phyloP scores from a whole-genome alignment of 1,140 invertebrate species.

The Wiebesia pumilae region DNA sequence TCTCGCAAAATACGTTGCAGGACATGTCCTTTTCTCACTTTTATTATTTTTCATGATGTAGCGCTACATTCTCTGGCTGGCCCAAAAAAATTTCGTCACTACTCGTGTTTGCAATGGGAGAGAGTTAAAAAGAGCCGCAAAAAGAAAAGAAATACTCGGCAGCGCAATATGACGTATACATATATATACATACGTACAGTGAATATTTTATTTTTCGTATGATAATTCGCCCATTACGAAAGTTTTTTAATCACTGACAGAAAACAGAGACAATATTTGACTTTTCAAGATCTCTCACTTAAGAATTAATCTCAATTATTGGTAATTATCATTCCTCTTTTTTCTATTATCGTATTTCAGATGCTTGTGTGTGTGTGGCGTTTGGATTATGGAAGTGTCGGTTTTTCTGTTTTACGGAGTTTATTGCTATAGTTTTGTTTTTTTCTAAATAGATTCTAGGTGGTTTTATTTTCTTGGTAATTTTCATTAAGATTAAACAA shows the following conservation, averaged over 20 bases:
- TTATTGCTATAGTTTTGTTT: not conserved
- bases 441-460: not conserved
- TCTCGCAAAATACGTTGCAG: not conserved
- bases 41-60: not conserved
- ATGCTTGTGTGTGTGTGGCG: constrained; percentile 11
- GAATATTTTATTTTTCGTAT: not conserved
- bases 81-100: not conserved
- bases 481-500: not conserved
- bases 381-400: not conserved
- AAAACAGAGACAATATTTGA: not conserved
- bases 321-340: not conserved
- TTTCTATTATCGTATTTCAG: not conserved
- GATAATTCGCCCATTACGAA: not conserved
- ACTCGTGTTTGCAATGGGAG: not conserved
- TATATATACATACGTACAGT: not conserved
- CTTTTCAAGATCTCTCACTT: not conserved
- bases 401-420: not conserved
- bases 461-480: not conserved
- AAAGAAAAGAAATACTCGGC: not conserved
- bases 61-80: not conserved
- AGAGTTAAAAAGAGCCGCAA: not conserved
- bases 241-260: not conserved
- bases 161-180: not conserved
- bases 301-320: not conserved
- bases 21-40: not conserved